These are phyloP conservation scores for Craseonycteris thonglongyai DNA, from an alignment of 2,113 vertebrate species.

Conservation along the genomic window DNA sequence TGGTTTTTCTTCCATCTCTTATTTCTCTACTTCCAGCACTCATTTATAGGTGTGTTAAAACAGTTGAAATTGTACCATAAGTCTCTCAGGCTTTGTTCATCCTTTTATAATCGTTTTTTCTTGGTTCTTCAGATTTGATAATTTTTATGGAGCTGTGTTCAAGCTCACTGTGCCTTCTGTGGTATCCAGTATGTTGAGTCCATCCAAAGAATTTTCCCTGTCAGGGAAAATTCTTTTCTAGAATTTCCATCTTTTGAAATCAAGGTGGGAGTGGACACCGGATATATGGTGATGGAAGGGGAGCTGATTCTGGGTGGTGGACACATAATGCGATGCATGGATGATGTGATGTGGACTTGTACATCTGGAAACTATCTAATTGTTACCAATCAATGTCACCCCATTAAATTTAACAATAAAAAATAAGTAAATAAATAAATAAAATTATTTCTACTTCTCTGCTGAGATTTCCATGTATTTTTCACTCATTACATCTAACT, in stretches of 20 bases:
- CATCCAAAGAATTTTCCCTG: background rate
- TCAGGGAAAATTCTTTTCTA: background rate
- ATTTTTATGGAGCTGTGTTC: background rate
- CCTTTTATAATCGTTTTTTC: background rate
- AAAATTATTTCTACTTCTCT: background rate
- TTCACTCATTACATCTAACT: background rate
- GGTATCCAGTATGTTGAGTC: background rate
- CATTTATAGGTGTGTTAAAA: background rate
- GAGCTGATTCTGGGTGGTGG: too few species aligned
- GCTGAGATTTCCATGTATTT: background rate
- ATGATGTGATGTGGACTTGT: too few species aligned
- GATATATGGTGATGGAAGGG: too few species aligned
- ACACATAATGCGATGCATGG: too few species aligned
- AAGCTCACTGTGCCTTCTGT: background rate
- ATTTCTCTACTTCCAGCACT: background rate
- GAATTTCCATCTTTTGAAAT: background rate
- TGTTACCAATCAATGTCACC: too few species aligned
- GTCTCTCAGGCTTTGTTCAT: background rate
- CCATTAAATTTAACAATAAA: too few species aligned
- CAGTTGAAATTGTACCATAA: background rate
- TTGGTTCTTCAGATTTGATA: background rate
- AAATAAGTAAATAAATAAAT: too few species aligned
- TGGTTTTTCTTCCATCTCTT: background rate
- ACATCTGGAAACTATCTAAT: too few species aligned
- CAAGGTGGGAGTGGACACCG: too few species aligned